phyloP scores from a whole-genome alignment of 2,797 vertebrate genomes.

The Sphaeramia orbicularis region DNA sequence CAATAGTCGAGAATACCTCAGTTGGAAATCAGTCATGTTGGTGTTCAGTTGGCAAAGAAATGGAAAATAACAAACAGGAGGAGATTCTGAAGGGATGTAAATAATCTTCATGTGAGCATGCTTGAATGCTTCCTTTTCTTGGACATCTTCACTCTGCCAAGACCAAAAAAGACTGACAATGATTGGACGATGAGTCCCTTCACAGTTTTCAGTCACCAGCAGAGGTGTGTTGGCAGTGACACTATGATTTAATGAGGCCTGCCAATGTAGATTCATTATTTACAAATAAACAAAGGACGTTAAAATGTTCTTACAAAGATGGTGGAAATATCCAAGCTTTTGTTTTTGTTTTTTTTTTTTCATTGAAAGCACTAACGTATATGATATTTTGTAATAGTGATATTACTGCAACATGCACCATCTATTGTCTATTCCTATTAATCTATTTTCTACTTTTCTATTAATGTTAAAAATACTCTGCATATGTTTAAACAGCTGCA shows the following conservation, averaged over 20 bases:
- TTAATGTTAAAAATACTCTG: background rate
- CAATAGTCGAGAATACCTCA: background rate
- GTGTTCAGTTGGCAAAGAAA: background rate
- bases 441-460: background rate
- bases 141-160: background rate
- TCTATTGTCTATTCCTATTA: no score
- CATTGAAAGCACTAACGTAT: no score
- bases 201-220: conserved; percentile 19
- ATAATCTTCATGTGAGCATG: background rate
- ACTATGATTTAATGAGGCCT: background rate
- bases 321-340: no score
- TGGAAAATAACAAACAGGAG: background rate
- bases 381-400: background rate
- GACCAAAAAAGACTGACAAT: conserved; percentile 1
- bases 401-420: background rate
- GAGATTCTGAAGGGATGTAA: background rate
- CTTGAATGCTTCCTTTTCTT: background rate
- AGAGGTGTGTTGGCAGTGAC: conserved; percentile 8
- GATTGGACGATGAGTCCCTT: background rate
- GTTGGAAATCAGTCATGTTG: background rate
- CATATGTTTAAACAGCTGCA: background rate
- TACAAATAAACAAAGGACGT: conserved; percentile 10
- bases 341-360: no score
- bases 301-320: background rate
- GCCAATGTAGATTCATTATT: conserved; percentile 8